Percentiles rank a stretch among this genome's conserved stretches.
phyloP scores from a whole-genome alignment of 2,113 vertebrate species.

The Eulemur macaco region DNA sequence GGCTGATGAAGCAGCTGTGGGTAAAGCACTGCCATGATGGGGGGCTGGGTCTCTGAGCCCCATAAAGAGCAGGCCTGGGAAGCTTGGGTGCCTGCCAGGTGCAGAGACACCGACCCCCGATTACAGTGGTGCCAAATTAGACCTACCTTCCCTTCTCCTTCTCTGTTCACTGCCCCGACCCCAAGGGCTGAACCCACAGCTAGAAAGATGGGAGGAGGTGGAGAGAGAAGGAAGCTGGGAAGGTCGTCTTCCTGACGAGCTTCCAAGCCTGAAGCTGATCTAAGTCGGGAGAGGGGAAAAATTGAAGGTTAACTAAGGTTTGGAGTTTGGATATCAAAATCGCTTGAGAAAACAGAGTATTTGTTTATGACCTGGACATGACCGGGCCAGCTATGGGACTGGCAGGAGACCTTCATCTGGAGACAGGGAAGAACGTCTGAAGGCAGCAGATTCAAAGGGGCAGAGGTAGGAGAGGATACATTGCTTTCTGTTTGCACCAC shows the following conservation, averaged over 20 bases:
- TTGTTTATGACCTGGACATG: conserved; percentile 20
- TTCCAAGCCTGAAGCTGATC: neutral
- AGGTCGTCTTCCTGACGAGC: neutral
- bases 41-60: neutral
- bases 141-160: neutral
- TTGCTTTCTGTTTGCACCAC: neutral
- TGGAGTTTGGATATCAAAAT: neutral
- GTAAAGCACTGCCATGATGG: neutral
- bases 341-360: neutral
- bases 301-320: neutral
- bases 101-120: neutral
- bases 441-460: neutral
- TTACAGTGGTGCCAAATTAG: neutral
- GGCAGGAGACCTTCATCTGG: neutral
- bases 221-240: neutral
- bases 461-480: neutral
- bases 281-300: neutral
- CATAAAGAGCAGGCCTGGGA: neutral
- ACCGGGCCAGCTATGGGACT: neutral
- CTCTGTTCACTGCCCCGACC: neutral
- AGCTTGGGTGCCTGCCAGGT: neutral
- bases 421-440: neutral
- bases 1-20: neutral
- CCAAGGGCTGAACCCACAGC: neutral
- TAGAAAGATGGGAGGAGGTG: neutral